Evolutionary conservation across 2,888 invertebrate species (phyloP).

Genomic region (Mythimna albipuncta): DNA sequence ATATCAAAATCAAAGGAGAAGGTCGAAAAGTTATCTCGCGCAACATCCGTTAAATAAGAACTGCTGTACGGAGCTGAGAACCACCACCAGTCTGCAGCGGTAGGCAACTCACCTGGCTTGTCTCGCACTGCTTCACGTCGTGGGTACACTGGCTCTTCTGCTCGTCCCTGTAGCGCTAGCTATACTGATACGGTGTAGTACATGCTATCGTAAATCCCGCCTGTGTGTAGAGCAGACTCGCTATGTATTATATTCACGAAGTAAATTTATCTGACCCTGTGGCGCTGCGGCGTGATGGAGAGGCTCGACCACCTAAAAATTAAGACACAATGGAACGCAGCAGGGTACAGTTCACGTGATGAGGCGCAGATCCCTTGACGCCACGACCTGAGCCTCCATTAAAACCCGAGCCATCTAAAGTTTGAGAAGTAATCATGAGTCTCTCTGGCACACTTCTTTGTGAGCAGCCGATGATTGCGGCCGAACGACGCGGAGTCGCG

Average conservation of each 20-base stretch:
- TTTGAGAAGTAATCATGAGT: slow-evolving; percentile 44
- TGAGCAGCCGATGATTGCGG: slow-evolving; percentile 32
- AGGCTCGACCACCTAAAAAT: not conserved
- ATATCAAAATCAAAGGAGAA: not conserved
- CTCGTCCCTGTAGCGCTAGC: too few relatives aligned
- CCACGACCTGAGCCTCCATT: slow-evolving; percentile 48
- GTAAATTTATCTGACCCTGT: slow-evolving; percentile 3
- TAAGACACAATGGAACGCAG: not conserved
- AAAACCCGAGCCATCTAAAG: slow-evolving; percentile 60
- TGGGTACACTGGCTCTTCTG: slow-evolving; percentile 1
- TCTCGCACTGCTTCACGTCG: too few relatives aligned
- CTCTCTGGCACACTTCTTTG: slow-evolving; percentile 34
- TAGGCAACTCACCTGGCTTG: not conserved
- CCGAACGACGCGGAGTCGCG: not conserved
- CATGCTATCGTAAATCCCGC: slow-evolving; percentile 2
- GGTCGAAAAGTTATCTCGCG: not conserved
- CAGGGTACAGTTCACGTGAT: not conserved
- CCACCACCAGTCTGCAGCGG: not conserved
- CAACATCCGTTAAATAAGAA: not conserved
- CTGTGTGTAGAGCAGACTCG: not conserved
- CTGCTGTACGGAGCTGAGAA: not conserved
- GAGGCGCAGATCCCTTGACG: slow-evolving; percentile 49
- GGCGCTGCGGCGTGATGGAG: not conserved
- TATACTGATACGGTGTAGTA: too few relatives aligned
- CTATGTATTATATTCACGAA: slow-evolving; percentile 10